These are phyloP conservation scores for Buteo buteo DNA, from an alignment of 2,113 vertebrate genomes.

Conservation along the genomic window DNA sequence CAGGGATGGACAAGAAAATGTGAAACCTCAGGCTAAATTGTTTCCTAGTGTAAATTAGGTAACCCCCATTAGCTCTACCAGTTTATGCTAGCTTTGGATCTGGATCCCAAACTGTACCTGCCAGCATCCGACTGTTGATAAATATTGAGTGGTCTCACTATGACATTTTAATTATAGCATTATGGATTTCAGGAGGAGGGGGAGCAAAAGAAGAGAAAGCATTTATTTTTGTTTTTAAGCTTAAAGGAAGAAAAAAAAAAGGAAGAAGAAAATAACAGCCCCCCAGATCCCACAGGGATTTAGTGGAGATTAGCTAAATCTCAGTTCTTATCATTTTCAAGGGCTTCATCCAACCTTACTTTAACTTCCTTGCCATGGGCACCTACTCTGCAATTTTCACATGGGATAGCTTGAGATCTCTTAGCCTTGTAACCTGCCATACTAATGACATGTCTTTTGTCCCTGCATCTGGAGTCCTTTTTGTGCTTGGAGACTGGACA, in stretches of 20 bases:
- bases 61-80: background rate
- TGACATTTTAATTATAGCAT: slow-evolving; percentile 67
- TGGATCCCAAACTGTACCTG: slow-evolving; percentile 45
- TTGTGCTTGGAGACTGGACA: background rate
- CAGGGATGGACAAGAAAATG: slow-evolving; percentile 8
- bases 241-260: background rate
- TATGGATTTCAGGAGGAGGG: slow-evolving; percentile 55
- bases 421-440: background rate
- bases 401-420: background rate
- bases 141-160: slow-evolving; percentile 48
- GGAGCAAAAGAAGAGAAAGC: slow-evolving; percentile 12
- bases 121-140: slow-evolving; percentile 15
- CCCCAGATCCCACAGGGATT: background rate
- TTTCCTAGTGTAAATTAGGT: slow-evolving; percentile 10
- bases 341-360: background rate
- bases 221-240: background rate
- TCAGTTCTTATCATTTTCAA: background rate
- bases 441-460: background rate
- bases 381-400: background rate
- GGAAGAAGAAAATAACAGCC: background rate
- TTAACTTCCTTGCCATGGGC: background rate
- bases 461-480: background rate
- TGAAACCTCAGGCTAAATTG: slow-evolving; percentile 30
- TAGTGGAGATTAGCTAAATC: background rate
- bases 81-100: slow-evolving; percentile 10